These are phyloP conservation scores for Egretta garzetta DNA, from an alignment of 2,113 vertebrate genomes.

Conservation along the genomic window DNA sequence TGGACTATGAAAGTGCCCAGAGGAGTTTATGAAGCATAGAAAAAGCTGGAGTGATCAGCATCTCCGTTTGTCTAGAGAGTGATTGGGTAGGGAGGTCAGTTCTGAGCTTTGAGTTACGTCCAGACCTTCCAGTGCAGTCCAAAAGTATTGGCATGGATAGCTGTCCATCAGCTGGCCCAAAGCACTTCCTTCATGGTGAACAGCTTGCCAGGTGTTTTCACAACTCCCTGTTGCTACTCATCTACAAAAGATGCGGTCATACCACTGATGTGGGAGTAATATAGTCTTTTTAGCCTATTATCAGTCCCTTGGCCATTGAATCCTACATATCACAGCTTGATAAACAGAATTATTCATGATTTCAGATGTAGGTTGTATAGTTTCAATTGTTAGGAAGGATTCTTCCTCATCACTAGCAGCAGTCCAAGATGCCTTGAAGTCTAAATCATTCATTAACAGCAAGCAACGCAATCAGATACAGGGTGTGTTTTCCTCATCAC, in stretches of 20 bases:
- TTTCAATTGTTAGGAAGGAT: neutral
- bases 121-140: neutral
- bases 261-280: neutral
- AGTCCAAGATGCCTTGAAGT: neutral
- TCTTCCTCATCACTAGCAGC: neutral
- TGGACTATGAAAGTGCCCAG: neutral
- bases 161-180: neutral
- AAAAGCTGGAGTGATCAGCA: neutral
- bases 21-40: neutral
- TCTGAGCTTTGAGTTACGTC: neutral
- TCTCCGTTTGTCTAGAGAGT: neutral
- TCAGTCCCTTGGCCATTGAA: neutral
- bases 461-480: accelerated
- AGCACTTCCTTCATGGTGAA: neutral
- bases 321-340: neutral
- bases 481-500: neutral
- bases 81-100: neutral
- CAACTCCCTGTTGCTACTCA: neutral
- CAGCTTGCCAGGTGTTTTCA: neutral
- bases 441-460: neutral
- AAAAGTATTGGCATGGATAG: neutral
- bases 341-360: neutral
- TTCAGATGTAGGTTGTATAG: neutral
- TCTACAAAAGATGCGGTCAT: neutral
- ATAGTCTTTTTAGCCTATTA: neutral